Evolutionary conservation across 2,888 invertebrate species (phyloP), one percentile per base, ranked within the genome.

Genomic region (Drosophila mettleri): DNA sequence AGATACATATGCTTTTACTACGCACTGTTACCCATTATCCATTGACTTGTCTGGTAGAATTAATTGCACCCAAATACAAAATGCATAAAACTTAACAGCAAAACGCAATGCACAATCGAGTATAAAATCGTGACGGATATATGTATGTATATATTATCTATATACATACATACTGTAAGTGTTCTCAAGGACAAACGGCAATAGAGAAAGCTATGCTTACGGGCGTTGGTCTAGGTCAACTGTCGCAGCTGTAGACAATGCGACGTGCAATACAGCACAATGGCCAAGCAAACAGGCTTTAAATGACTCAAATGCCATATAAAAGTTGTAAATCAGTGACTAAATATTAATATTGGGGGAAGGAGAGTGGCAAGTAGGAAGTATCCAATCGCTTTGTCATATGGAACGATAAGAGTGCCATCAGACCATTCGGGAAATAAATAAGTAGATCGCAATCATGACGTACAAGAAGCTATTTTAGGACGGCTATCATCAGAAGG

Each of bases 391-490:
- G 59, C 8, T 55, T 46, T 62, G 62, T 54, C 69, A 69, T 65
- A 38, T 29, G 16, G 2, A 16, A 20, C 55, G 81, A 82, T 82
- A 78, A 82, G 85, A 51, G 52, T n/a, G n/a, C n/a, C n/a, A n/a
- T 69, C 60, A 61, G 63, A 22, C 53, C 41, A 39, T 41, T 73
- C 55, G 54, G 68, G 61, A 69, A 77, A 39, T 29, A 16, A 6
- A 27, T 8, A 53, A 63, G 29, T 14, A 36, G 14, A 60, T 59
- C 46, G 18, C 24, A 33, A 20, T 31, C 31, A 64, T 83, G 88
- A 83, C 83, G 83, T 72, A 69, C 72, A 48, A 29, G 12, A 3
- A n/a, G 48, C 60, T 73, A 83, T 78, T 86, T 86, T 58, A 27
- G 69, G 41, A 45, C 18, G 22, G 9, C 39, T 36, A 52, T 63